Base-by-base conservation (phyloP, 2,888 invertebrate species). In the Perizoma affinitatum region DNA sequence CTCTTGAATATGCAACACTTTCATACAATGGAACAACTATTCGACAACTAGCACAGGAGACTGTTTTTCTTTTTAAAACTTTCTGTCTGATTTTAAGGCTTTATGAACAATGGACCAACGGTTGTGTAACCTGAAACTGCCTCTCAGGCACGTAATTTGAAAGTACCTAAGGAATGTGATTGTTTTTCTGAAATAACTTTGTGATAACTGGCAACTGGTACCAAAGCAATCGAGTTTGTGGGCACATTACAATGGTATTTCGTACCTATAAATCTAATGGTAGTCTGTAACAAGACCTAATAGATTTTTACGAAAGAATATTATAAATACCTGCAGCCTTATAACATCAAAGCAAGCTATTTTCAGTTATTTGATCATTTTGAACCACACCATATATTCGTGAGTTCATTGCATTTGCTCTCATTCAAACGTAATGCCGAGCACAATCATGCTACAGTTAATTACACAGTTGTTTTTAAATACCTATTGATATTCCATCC, bases 1-100 rank as follows among this genome's bases (percentile, higher is more conserved):
- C 63, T 56, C 64, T 78, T 82, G 79, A 85, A 87, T 86, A 87
- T 88, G 79, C 79, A 87, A 79, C 71, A 75, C 82, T 86, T 86
- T 84, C 85, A 65, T 58, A 67, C 54, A 58, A 63, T 55, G 47
- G 47, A n/a, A 5, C 67, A 66, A 64, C 65, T 70, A 75, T 69
- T 61, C 55, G 41, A 58, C 44, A 59, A 51, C 50, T 54, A 59
- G 54, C 40, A 35, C 51, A 51, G 49, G 35, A 50, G 45, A 68
- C 66, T 67, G 60, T 67, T 72, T 73, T 70, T 76, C 71, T 78
- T 79, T 79, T 72, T 68, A 74, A 65, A 77, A 82, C 78, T 84
- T 84, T 84, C 80, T 76, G 80, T 74, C 81, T 79, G 75, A 81
- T 80, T 85, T 77, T 58, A 54, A 67, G 38, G 61, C 67, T 55